Conservation (phyloP, 2,113 vertebrate species). For the Paralichthys olivaceus region DNA sequence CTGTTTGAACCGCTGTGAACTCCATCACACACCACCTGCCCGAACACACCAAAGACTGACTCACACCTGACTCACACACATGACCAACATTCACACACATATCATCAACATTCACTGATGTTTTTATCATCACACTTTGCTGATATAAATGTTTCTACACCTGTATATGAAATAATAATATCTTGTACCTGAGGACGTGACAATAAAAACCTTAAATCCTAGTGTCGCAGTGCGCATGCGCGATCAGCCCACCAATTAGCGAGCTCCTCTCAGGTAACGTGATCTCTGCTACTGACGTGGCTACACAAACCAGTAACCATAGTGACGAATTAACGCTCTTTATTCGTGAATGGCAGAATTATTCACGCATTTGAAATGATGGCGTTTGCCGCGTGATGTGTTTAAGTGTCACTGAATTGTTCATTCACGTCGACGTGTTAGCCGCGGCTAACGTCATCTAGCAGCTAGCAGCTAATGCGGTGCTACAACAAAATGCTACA, state of each 20-base stretch:
- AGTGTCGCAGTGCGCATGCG: neutral
- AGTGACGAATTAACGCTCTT: neutral
- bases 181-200: neutral
- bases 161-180: too few relatives aligned
- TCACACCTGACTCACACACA: too few relatives aligned
- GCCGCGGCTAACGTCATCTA: neutral
- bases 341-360: neutral
- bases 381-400: neutral
- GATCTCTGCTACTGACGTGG: neutral
- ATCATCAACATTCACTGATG: too few relatives aligned
- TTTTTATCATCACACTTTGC: too few relatives aligned
- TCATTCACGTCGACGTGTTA: neutral
- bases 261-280: neutral
- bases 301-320: neutral
- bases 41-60: too few relatives aligned
- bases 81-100: too few relatives aligned
- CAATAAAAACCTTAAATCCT: neutral
- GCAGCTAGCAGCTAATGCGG: neutral
- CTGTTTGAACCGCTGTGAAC: too few relatives aligned
- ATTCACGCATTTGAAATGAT: neutral
- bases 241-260: neutral
- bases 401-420: neutral
- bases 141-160: too few relatives aligned
- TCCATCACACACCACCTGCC: too few relatives aligned
- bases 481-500: neutral